Evolutionary conservation across 1,140 invertebrate species (phyloP).

Genomic region (Ericerus pela): DNA sequence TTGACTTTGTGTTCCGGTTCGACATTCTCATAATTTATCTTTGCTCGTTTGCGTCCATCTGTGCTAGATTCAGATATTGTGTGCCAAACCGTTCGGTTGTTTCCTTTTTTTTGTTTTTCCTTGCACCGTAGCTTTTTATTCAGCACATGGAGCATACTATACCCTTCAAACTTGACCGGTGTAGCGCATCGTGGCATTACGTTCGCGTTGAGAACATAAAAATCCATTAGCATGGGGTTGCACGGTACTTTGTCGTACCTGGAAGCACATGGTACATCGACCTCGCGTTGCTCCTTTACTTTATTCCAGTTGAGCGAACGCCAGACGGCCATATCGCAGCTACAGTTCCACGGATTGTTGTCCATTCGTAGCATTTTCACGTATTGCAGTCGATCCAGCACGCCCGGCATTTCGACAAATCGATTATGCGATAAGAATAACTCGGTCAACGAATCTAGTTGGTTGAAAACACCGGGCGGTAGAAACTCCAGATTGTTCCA

Average conservation of each 20-base stretch:
- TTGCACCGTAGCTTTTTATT: conserved; percentile 31
- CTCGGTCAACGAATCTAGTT: conserved; percentile 41
- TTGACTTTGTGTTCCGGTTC: no score
- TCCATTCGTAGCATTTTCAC: conserved; percentile 39
- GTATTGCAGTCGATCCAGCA: conserved; percentile 38
- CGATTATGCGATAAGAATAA: conserved; percentile 44
- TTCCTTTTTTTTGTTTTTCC: no score
- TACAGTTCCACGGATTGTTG: conserved; percentile 53
- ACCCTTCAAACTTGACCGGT: conserved; percentile 39
- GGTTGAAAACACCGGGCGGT: conserved; percentile 44
- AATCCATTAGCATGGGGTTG: background rate
- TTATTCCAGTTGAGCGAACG: background rate
- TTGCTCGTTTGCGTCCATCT: no score
- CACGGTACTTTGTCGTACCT: background rate
- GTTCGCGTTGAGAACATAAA: conserved; percentile 38
- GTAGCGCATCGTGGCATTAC: conserved; percentile 44
- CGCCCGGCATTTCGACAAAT: conserved; percentile 39
- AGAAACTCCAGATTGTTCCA: conserved; percentile 41
- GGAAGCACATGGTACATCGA: conserved; percentile 18
- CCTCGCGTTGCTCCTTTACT: background rate
- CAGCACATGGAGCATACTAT: conserved; percentile 43
- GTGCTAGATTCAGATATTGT: no score
- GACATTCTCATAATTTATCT: no score
- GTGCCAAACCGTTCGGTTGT: no score
- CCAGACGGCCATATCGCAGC: conserved; percentile 38